A percentile compares a stretch with the other conserved stretches of the same genome.
Conservation (phyloP, 2,113 vertebrate species). For the Rhea pennata region DNA sequence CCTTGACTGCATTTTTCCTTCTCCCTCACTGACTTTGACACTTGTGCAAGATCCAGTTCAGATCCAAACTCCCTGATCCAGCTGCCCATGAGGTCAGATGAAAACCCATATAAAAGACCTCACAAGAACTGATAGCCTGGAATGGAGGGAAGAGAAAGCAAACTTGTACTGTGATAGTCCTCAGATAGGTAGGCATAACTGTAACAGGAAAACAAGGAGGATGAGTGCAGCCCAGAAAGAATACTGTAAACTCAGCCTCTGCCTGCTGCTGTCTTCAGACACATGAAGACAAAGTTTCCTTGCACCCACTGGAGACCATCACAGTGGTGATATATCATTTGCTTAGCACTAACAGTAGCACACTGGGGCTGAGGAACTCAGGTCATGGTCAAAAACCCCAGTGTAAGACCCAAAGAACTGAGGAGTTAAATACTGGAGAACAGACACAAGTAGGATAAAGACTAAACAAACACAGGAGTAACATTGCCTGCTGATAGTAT, state of each 20-base stretch:
- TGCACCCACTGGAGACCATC: neutral
- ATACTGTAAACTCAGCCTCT: neutral
- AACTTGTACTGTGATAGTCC: neutral
- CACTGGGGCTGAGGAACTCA: neutral
- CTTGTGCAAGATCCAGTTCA: no score
- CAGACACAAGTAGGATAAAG: neutral
- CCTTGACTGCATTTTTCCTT: no score
- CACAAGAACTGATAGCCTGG: fast-evolving
- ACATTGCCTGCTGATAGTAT: neutral
- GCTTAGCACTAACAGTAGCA: neutral
- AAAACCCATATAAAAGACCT: no score
- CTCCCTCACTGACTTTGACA: no score
- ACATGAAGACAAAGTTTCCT: neutral
- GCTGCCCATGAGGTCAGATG: neutral
- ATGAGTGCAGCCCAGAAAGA: neutral
- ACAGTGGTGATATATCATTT: fast-evolving
- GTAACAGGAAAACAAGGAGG: fast-evolving
- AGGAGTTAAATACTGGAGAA: neutral
- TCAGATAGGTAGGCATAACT: fast-evolving
- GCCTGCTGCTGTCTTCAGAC: neutral
- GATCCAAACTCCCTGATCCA: neutral
- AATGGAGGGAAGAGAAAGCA: neutral
- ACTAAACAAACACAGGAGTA: neutral
- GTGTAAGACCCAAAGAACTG: neutral
- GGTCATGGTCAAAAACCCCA: neutral